These are phyloP conservation scores for Lithophane socia DNA, from an alignment of 2,888 invertebrate species.

Conservation along the genomic window DNA sequence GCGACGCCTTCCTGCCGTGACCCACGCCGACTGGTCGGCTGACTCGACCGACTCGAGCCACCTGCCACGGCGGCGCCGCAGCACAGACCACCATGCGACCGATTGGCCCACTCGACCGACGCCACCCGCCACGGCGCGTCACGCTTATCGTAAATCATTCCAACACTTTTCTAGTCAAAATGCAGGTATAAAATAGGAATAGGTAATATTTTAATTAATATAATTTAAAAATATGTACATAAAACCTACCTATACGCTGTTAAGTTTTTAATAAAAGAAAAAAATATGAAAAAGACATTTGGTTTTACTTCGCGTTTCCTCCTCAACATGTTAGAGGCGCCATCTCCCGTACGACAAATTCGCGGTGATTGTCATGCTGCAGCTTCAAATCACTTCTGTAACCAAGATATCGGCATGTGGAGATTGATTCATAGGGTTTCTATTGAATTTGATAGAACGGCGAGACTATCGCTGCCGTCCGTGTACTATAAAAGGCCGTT, in stretches of 20 bases:
- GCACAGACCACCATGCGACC: not conserved
- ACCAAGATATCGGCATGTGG: too few relatives aligned
- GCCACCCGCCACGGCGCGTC: too few relatives aligned
- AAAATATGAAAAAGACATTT: not conserved
- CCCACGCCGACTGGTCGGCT: not conserved
- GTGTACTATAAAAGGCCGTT: too few relatives aligned
- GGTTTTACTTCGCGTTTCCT: not conserved
- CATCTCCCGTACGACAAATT: too few relatives aligned
- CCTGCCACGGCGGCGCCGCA: too few relatives aligned
- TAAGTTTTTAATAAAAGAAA: constrained; percentile 22
- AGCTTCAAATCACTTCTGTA: too few relatives aligned
- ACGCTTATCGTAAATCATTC: constrained; percentile 57
- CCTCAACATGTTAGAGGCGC: not conserved
- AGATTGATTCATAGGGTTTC: too few relatives aligned
- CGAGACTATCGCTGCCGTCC: too few relatives aligned
- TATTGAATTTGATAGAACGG: too few relatives aligned
- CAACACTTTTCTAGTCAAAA: constrained; percentile 66
- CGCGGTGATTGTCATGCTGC: too few relatives aligned
- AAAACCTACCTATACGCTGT: not conserved
- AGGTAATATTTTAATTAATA: constrained; percentile 15
- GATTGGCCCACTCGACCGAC: not conserved
- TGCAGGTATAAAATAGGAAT: constrained; percentile 51
- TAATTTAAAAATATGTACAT: constrained; percentile 30
- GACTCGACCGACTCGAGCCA: not conserved
- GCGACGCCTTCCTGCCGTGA: constrained; percentile 72